Conservation (phyloP, 2,888 invertebrate genomes). For the Pyrrhosoma nymphula region DNA sequence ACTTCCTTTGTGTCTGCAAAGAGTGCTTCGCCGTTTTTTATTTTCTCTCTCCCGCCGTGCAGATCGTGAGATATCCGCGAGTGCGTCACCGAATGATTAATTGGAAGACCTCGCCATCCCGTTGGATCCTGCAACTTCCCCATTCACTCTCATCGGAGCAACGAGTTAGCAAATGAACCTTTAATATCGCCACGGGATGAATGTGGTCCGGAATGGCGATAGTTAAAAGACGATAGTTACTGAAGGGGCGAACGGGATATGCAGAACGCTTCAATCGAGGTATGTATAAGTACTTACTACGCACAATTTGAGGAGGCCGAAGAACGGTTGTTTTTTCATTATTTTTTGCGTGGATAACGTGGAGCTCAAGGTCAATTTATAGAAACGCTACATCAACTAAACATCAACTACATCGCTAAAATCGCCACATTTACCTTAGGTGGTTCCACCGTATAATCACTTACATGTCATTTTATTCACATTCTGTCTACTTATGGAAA, state of each 20-base stretch:
- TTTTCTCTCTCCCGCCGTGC: too few species aligned
- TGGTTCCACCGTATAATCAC: too few species aligned
- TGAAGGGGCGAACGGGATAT: neutral
- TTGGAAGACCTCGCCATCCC: neutral
- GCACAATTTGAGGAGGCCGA: neutral
- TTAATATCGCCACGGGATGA: neutral
- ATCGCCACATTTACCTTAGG: too few species aligned
- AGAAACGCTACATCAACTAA: too few species aligned
- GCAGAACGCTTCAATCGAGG: neutral
- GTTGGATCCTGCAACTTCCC: neutral
- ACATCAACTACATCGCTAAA: too few species aligned
- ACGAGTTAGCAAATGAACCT: neutral
- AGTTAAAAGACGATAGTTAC: neutral
- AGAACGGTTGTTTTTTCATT: neutral
- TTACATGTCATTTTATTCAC: too few species aligned
- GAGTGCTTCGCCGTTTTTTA: too few species aligned
- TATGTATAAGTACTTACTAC: neutral
- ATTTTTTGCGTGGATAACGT: neutral
- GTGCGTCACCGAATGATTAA: neutral
- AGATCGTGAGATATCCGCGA: neutral
- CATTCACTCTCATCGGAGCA: neutral
- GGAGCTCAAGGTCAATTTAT: too few species aligned
- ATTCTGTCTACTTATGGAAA: too few species aligned
- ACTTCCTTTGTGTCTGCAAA: too few species aligned
- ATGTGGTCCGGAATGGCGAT: neutral